Evolutionary conservation across 2,888 invertebrate genomes (phyloP).

Genomic region (Orthonevra nobilis): DNA sequence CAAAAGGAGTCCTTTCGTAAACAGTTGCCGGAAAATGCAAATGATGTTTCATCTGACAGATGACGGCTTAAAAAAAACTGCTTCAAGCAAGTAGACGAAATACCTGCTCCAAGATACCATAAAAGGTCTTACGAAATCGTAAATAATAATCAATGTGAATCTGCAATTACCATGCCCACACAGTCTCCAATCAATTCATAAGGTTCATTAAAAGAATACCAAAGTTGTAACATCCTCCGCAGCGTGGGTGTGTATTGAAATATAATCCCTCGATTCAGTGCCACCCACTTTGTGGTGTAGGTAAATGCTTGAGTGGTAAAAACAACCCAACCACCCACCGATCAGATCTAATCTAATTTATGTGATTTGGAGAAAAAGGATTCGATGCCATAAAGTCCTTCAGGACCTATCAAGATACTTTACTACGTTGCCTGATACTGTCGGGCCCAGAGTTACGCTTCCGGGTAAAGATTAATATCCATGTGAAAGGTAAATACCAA

Average conservation of each 20-base stretch:
- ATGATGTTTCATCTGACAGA: too few relatives aligned
- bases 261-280: not conserved
- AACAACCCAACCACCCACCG: not conserved
- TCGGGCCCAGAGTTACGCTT: slow-evolving; percentile 19
- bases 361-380: slow-evolving; percentile 34
- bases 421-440: slow-evolving; percentile 33
- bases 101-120: too few relatives aligned
- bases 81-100: too few relatives aligned
- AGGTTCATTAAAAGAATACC: slow-evolving; percentile 5
- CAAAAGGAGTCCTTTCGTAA: too few relatives aligned
- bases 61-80: too few relatives aligned
- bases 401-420: slow-evolving; percentile 28
- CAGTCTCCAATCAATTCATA: not conserved
- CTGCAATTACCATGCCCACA: not conserved
- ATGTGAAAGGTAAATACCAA: slow-evolving; percentile 37
- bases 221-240: not conserved
- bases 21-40: too few relatives aligned
- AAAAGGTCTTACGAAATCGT: too few relatives aligned
- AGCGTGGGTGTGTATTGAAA: slow-evolving; percentile 5
- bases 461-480: slow-evolving; percentile 49
- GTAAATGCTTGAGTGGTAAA: slow-evolving; percentile 18
- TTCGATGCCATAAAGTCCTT: slow-evolving; percentile 36
- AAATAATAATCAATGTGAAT: not conserved
- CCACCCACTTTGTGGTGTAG: not conserved
- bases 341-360: slow-evolving; percentile 37